Conservation (phyloP, 2,113 vertebrate genomes). For the Irena cyanogastra region DNA sequence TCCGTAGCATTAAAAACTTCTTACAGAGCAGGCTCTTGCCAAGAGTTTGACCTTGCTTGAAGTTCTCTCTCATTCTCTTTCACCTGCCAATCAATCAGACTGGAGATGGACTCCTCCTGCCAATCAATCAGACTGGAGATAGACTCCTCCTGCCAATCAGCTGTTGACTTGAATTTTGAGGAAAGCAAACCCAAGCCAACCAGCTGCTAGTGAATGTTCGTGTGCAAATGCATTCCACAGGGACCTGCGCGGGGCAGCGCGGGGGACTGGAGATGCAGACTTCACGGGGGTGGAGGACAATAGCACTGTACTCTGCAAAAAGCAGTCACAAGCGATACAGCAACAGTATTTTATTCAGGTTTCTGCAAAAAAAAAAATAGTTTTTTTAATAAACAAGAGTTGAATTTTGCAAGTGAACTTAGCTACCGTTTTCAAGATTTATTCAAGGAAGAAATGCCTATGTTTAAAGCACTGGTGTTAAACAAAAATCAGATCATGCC, state of each 20-base stretch:
- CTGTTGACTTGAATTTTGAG: constrained; percentile 82
- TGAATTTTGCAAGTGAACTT: constrained; percentile 78
- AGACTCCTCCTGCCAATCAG: constrained; percentile 80
- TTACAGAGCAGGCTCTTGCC: constrained; percentile 90
- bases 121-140: constrained; percentile 64
- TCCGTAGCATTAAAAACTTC: constrained; percentile 90
- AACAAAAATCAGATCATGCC: constrained; percentile 52
- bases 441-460: constrained; percentile 74
- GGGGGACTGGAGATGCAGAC: constrained; percentile 71
- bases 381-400: constrained; percentile 82
- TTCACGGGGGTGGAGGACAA: constrained; percentile 72
- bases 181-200: constrained; percentile 59
- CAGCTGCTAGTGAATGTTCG: constrained; percentile 71
- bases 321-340: constrained; percentile 69
- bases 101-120: constrained; percentile 73
- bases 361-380: constrained; percentile 74
- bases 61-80: constrained; percentile 92
- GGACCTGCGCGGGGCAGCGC: constrained; percentile 41
- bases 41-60: constrained; percentile 76
- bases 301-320: constrained; percentile 64
- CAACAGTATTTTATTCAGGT: constrained; percentile 86
- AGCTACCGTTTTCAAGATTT: constrained; percentile 73
- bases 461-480: constrained; percentile 78
- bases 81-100: constrained; percentile 75
- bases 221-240: constrained; percentile 69